phyloP scores from a whole-genome alignment of 1,140 invertebrate genomes.

The Neodiprion virginianus region DNA sequence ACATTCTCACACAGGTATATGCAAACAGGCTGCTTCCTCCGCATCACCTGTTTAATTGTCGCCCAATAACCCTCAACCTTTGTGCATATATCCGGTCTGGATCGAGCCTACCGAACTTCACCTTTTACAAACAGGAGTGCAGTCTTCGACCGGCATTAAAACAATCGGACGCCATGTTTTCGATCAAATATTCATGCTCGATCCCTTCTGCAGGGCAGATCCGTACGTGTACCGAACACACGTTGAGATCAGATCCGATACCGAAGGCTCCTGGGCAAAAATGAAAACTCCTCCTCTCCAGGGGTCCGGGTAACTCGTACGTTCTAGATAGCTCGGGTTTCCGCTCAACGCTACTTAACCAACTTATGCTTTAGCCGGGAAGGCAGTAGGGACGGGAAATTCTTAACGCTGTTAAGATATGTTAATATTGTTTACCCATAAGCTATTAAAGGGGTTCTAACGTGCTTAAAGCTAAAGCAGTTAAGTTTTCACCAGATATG shows the following conservation, averaged over 20 bases:
- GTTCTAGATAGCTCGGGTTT: constrained; percentile 33
- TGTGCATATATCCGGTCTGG: not conserved
- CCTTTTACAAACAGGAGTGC: no score
- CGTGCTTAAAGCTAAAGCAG: constrained; percentile 62
- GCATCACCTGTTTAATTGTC: not conserved
- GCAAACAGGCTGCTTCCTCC: no score
- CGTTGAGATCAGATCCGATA: not conserved
- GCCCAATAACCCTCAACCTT: not conserved
- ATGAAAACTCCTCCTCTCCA: constrained; percentile 1
- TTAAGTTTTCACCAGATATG: constrained; percentile 60
- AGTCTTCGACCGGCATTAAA: not conserved
- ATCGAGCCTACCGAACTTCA: no score
- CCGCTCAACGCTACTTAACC: constrained; percentile 34
- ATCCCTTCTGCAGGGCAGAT: not conserved
- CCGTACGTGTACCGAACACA: not conserved
- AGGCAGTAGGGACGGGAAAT: constrained; percentile 48
- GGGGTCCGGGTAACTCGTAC: not conserved
- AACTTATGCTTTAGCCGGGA: constrained; percentile 25
- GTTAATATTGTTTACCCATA: constrained; percentile 65
- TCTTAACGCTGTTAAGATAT: constrained; percentile 64
- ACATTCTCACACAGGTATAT: no score
- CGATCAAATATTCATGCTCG: not conserved
- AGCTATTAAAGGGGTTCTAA: constrained; percentile 62
- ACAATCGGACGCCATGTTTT: not conserved
- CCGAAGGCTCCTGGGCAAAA: not conserved